Evolutionary conservation across 2,797 vertebrate species (phyloP).

Genomic region (Geotrypetes seraphini): DNA sequence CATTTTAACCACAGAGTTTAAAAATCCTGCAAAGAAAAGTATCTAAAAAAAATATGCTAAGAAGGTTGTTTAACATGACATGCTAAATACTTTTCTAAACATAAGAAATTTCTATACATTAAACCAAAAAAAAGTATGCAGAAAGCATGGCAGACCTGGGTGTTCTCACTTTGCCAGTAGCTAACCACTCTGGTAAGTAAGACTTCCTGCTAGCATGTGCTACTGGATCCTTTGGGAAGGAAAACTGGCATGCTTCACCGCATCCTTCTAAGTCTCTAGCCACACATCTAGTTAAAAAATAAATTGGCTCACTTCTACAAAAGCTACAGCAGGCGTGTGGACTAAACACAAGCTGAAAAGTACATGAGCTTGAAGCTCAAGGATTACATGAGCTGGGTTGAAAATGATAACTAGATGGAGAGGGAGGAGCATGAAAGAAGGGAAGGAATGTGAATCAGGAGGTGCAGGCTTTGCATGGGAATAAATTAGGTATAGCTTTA

Average conservation of each 20-base stretch:
- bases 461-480: too few species aligned
- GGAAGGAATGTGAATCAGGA: too few species aligned
- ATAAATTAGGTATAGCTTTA: too few species aligned
- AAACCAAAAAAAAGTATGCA: background rate
- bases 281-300: conserved; percentile 13
- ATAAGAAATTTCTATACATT: conserved; percentile 27
- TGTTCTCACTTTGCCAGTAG: conserved; percentile 20
- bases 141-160: conserved; percentile 20
- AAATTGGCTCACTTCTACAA: background rate
- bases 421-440: too few species aligned
- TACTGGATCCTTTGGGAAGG: conserved; percentile 16
- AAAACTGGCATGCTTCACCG: background rate
- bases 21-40: too few species aligned
- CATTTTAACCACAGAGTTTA: too few species aligned
- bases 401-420: too few species aligned
- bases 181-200: conserved; percentile 35
- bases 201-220: conserved; percentile 34
- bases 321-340: fast-evolving
- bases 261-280: background rate
- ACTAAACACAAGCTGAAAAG: background rate
- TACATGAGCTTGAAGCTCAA: too few species aligned
- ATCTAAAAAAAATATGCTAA: too few species aligned
- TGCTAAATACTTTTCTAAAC: conserved; percentile 4
- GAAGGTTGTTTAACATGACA: background rate
- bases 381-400: too few species aligned